Evolutionary conservation across 2,888 invertebrate genomes (phyloP).

Genomic region (Troglohyphantes excavatus): DNA sequence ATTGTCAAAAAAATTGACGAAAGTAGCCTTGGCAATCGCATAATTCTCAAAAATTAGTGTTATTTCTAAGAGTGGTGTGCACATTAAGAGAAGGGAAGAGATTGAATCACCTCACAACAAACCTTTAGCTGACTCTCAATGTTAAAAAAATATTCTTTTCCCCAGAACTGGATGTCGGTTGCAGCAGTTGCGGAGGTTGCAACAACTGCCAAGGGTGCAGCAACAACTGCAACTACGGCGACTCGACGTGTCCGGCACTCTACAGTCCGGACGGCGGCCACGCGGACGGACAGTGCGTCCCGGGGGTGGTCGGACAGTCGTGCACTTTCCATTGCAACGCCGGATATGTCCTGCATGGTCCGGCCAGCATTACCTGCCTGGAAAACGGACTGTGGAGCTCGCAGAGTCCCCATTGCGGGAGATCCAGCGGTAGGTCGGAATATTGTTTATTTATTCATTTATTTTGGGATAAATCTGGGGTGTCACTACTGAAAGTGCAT

Average conservation of each 20-base stretch:
- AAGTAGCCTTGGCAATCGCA: too few species aligned
- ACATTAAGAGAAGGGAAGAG: too few species aligned
- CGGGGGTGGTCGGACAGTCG: slow-evolving; percentile 22
- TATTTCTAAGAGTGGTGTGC: too few species aligned
- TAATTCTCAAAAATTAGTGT: too few species aligned
- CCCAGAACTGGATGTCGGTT: not conserved
- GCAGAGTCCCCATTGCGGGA: slow-evolving; percentile 24
- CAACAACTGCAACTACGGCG: not conserved
- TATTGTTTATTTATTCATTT: too few species aligned
- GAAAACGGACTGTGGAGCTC: slow-evolving; percentile 49
- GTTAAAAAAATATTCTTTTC: not conserved
- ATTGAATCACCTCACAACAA: too few species aligned
- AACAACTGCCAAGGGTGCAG: slow-evolving; percentile 8
- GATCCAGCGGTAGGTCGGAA: slow-evolving; percentile 50
- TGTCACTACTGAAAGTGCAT: too few species aligned
- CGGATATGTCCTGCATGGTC: slow-evolving; percentile 47
- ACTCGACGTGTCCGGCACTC: slow-evolving; percentile 31
- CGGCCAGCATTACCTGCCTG: slow-evolving; percentile 29
- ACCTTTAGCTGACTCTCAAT: too few species aligned
- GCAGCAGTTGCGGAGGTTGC: not conserved
- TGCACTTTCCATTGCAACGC: slow-evolving; percentile 40
- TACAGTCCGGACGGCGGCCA: slow-evolving; percentile 42
- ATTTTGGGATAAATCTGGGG: too few species aligned
- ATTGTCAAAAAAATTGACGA: too few species aligned
- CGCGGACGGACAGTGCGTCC: slow-evolving; percentile 56